A percentile compares a stretch with the other conserved stretches of the same genome.
Conservation (phyloP, 2,113 vertebrate genomes). For the Odocoileus hemionus region DNA sequence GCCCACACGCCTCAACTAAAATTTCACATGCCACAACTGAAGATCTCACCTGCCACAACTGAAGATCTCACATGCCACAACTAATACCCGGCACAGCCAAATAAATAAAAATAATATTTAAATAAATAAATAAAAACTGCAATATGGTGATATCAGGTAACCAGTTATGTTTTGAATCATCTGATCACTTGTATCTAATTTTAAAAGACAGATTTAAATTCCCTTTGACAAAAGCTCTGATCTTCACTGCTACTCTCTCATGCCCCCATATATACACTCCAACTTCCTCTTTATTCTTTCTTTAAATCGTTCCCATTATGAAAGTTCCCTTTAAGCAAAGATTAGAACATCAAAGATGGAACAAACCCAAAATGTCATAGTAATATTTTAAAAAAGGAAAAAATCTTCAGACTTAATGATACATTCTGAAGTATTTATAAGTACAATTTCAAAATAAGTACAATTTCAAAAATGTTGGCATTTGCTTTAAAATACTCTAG, state of each 20-base stretch:
- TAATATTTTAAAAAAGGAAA: neutral
- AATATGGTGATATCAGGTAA: neutral
- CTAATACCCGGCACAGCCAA: neutral
- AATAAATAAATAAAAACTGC: neutral
- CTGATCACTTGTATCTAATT: neutral
- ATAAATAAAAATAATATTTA: neutral
- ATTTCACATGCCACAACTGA: neutral
- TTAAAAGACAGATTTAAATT: neutral
- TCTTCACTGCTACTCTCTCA: neutral
- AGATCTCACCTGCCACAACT: too few species aligned
- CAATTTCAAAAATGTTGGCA: neutral
- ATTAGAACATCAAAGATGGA: neutral
- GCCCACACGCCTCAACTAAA: neutral
- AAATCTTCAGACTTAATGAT: constrained; percentile 2
- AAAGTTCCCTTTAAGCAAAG: constrained; percentile 34
- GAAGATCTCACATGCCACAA: too few species aligned
- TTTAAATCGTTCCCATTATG: neutral
- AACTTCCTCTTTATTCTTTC: constrained; percentile 12
- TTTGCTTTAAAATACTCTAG: constrained; percentile 10
- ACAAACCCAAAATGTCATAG: neutral
- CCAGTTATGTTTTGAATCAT: neutral
- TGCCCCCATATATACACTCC: neutral
- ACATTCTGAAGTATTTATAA: constrained; percentile 16
- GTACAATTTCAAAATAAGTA: neutral
- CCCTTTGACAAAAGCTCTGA: neutral